Base-by-base conservation (phyloP, 2,888 invertebrate species). In the Phortica okadai region DNA sequence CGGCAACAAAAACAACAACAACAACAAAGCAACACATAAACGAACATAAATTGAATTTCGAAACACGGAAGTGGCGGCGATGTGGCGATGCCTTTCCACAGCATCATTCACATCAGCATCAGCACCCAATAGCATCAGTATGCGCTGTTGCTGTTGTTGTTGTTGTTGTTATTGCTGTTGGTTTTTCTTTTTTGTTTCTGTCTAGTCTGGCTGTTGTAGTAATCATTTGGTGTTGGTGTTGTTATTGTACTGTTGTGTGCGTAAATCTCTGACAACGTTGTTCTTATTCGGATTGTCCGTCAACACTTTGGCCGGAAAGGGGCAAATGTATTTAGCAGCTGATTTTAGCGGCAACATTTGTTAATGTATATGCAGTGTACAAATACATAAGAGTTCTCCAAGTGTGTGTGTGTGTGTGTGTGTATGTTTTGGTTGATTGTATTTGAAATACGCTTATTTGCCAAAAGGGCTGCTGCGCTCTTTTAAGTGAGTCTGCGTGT, bases 21-120 rank as follows among this genome's bases (percentile, higher is more conserved):
- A 69, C 14, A 10, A 69, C 10, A 50, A 50, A 8, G 10, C 16
- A 41, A 78, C 77, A 66, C 80, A 81, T 84, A 84, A 83, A 59
- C 50, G 85, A 83, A 85, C 84, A 85, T 84, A 86, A 85, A 86
- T 86, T 86, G 84, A 86, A 86, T 86, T 86, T 86, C 83, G 83
- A 82, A 86, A 85, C 84, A 86, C 86, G 85, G 86, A 86, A 86
- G 85, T 83, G 80, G 79, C 80, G 76, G 77, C 74, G 73, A 66
- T 62, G 25, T 25, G 16, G 62, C 25, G 59, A 16, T 59, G 25
- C 59, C 16, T 59, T 21, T 59, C 59, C 59, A 16, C 16, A 62
- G 21, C 62, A 21, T 62, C 16, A 21, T 21, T 21, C 10, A 62
- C 21, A 59, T 10, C 59, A 62, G 62, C 62, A 56, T 10, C 56